These are phyloP conservation scores for Zaprionus tsacasi DNA, from an alignment of 1,140 invertebrate species.

Conservation along the genomic window DNA sequence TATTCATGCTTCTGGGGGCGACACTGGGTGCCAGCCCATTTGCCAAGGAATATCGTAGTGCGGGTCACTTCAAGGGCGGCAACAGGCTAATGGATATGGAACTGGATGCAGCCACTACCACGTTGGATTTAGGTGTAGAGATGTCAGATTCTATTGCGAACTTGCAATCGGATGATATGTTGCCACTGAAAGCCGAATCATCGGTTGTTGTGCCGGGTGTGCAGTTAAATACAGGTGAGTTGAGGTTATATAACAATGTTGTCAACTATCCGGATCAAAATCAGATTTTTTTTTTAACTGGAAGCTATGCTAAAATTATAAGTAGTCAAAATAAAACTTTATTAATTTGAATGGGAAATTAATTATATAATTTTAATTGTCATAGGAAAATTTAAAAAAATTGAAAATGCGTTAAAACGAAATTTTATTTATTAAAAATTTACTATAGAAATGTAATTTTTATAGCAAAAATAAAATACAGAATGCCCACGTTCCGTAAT, in stretches of 20 bases:
- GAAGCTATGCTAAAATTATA: too few species aligned
- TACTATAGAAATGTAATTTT: too few species aligned
- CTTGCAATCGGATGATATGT: conserved; percentile 17
- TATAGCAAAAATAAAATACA: too few species aligned
- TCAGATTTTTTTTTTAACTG: too few species aligned
- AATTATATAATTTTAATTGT: too few species aligned
- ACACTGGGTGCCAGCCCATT: conserved; percentile 61
- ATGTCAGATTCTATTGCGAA: conserved; percentile 1
- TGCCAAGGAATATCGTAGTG: conserved; percentile 72
- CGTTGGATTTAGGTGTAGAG: conserved; percentile 65
- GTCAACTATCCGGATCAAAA: too few species aligned
- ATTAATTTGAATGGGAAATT: too few species aligned
- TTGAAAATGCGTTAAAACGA: too few species aligned
- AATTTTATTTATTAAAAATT: too few species aligned
- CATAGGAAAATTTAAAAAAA: too few species aligned
- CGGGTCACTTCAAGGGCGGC: conserved; percentile 54
- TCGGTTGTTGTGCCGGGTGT: conserved; percentile 67
- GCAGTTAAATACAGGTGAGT: conserved; percentile 61
- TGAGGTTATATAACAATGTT: background rate
- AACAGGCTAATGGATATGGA: conserved; percentile 63
- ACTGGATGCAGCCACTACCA: conserved; percentile 58
- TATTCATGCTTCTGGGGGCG: conserved; percentile 42
- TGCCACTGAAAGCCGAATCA: conserved; percentile 64
- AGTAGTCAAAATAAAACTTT: too few species aligned
- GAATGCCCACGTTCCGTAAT: too few species aligned